phyloP scores from a whole-genome alignment of 2,797 vertebrate genomes.

The Cirrhinus molitorella region DNA sequence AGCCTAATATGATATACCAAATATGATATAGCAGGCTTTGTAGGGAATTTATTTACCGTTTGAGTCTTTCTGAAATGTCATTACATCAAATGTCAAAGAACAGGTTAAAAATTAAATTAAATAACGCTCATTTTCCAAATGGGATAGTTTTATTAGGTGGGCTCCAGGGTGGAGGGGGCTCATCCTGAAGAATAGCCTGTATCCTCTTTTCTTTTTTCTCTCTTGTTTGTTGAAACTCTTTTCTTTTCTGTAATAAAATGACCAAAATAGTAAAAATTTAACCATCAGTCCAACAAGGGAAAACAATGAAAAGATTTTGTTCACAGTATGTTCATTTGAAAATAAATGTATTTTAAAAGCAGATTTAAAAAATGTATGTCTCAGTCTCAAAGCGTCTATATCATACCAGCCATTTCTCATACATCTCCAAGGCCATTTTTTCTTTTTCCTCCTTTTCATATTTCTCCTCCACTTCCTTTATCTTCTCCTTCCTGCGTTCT shows the following conservation, averaged over 20 bases:
- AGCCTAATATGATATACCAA: too few species aligned
- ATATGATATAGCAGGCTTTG: neutral
- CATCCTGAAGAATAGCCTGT: conserved; percentile 73
- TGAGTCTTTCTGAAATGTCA: neutral
- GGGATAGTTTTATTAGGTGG: conserved; percentile 89
- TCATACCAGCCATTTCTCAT: conserved; percentile 93
- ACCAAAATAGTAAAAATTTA: neutral
- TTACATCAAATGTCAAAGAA: neutral
- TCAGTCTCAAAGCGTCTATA: neutral
- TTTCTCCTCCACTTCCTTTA: conserved; percentile 79
- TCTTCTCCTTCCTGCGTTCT: conserved; percentile 75
- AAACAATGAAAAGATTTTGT: neutral
- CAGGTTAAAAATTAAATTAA: neutral
- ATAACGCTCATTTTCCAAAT: conserved; percentile 75
- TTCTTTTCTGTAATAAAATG: conserved; percentile 80
- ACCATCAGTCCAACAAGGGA: neutral
- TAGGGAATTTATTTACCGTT: neutral
- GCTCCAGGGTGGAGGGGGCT: conserved; percentile 86
- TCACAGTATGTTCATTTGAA: neutral
- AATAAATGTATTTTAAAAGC: neutral
- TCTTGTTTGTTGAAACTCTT: conserved; percentile 81
- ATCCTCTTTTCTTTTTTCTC: conserved; percentile 81
- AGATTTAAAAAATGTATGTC: neutral
- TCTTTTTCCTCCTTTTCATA: conserved; percentile 86
- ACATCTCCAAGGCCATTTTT: conserved; percentile 85